Conservation (phyloP, 2,888 invertebrate genomes). For the Sminthurides aquaticus region DNA sequence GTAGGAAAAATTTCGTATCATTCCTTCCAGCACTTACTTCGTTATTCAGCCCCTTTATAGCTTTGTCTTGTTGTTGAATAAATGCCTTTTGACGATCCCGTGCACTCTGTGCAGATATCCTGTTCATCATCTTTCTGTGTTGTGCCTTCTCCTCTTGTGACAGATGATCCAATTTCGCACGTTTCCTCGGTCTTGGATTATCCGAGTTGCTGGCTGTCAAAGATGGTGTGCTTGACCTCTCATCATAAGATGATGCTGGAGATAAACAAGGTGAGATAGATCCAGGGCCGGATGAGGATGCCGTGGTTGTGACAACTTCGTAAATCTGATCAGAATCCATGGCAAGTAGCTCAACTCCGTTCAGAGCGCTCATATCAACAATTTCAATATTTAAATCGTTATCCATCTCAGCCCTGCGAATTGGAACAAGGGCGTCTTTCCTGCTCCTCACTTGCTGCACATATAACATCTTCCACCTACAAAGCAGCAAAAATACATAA, state of each 20-base stretch:
- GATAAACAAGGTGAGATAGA: conserved; percentile 1
- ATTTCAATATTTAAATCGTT: conserved; percentile 34
- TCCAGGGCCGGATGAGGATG: conserved; percentile 11
- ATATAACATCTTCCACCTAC: conserved; percentile 32
- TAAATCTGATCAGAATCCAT: conserved; percentile 27
- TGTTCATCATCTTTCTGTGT: conserved; percentile 43
- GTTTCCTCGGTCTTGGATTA: conserved; percentile 33
- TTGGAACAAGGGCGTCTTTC: conserved; percentile 36
- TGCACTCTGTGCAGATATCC: conserved; percentile 43
- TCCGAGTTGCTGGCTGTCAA: conserved; percentile 1
- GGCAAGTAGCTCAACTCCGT: conserved; percentile 21
- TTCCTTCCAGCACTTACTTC: conserved; percentile 31
- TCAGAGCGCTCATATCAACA: conserved; percentile 29
- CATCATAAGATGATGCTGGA: not conserved
- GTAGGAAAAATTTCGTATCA: too few species aligned
- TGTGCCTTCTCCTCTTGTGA: conserved; percentile 40
- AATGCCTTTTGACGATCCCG: conserved; percentile 41
- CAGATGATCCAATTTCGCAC: conserved; percentile 41
- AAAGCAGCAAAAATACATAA: conserved; percentile 2
- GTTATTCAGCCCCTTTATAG: conserved; percentile 29
- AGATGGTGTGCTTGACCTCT: not conserved
- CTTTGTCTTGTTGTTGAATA: conserved; percentile 35
- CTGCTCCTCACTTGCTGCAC: conserved; percentile 32
- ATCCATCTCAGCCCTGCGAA: conserved; percentile 27
- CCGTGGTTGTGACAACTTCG: conserved; percentile 21